Evolutionary conservation across 2,888 invertebrate genomes (phyloP).

Genomic region (Gymnosoma rotundatum): DNA sequence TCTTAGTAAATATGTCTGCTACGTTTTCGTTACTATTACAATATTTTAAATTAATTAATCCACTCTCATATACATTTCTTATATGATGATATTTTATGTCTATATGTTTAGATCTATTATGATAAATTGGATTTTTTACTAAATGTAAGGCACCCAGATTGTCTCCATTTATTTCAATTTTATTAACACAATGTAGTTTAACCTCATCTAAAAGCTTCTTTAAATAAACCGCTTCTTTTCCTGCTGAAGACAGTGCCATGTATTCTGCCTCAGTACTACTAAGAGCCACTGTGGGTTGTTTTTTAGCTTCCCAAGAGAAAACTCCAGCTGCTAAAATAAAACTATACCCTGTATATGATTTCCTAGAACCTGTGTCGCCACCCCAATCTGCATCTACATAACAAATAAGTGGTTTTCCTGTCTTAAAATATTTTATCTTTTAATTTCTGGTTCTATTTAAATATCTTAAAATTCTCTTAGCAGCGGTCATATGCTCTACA

Average conservation of each 20-base stretch:
- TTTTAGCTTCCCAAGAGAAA: conserved; percentile 2
- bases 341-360: conserved; percentile 24
- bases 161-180: conserved; percentile 7
- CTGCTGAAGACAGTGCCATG: conserved; percentile 83
- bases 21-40: conserved; percentile 43
- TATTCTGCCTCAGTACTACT: conserved; percentile 7
- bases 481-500: conserved; percentile 68
- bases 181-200: not conserved
- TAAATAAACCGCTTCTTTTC: conserved; percentile 82
- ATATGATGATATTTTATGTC: conserved; percentile 52
- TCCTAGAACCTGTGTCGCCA: conserved; percentile 2
- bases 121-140: conserved; percentile 45
- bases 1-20: conserved; percentile 60
- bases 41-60: conserved; percentile 50
- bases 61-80: conserved; percentile 36
- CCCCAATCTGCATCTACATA: conserved; percentile 37
- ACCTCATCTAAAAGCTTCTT: conserved; percentile 15
- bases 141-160: conserved; percentile 34
- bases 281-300: conserved; percentile 1
- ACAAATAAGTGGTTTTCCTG: not conserved
- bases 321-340: conserved; percentile 71
- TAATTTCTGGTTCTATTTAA: conserved; percentile 29
- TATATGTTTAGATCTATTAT: conserved; percentile 51
- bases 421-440: no score
- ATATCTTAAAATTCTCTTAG: conserved; percentile 70